A percentile compares a stretch with the other conserved stretches of the same genome.
These are phyloP conservation scores for Petrolisthes cinctipes DNA, from an alignment of 2,888 invertebrate genomes.

Conservation along the genomic window DNA sequence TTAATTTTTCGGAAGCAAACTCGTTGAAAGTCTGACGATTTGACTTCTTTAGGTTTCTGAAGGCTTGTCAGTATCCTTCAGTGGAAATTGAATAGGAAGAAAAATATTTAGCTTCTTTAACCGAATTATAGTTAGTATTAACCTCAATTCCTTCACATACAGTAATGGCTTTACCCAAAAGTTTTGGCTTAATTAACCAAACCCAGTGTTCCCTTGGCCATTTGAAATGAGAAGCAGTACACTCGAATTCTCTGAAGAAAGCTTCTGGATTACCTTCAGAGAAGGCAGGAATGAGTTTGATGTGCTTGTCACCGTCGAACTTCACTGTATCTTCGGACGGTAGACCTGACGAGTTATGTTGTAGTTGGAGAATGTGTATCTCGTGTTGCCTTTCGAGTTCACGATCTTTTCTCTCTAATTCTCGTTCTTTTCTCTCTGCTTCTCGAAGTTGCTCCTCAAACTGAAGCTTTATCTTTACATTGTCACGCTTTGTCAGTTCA, in stretches of 20 bases:
- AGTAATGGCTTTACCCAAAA: neutral
- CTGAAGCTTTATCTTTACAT: neutral
- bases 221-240: constrained; percentile 13
- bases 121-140: constrained; percentile 12
- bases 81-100: constrained; percentile 15
- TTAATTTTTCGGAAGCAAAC: constrained; percentile 35
- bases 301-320: neutral
- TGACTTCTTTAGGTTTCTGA: constrained; percentile 28
- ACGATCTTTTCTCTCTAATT: neutral
- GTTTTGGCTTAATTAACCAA: constrained; percentile 28
- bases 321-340: neutral
- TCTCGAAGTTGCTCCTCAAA: neutral
- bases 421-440: neutral
- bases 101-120: constrained; percentile 17
- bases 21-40: constrained; percentile 26
- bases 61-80: constrained; percentile 40
- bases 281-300: neutral
- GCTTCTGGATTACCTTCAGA: constrained; percentile 24
- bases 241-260: constrained; percentile 28
- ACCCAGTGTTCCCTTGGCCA: constrained; percentile 20
- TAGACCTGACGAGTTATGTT: neutral
- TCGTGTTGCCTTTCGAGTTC: neutral
- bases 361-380: neutral
- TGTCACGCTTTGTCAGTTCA: constrained; percentile 3
- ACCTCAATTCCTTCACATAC: neutral